Evolutionary conservation across 2,888 invertebrate species (phyloP), one percentile per base, ranked within the genome.

Genomic region (Drosophila limbata): DNA sequence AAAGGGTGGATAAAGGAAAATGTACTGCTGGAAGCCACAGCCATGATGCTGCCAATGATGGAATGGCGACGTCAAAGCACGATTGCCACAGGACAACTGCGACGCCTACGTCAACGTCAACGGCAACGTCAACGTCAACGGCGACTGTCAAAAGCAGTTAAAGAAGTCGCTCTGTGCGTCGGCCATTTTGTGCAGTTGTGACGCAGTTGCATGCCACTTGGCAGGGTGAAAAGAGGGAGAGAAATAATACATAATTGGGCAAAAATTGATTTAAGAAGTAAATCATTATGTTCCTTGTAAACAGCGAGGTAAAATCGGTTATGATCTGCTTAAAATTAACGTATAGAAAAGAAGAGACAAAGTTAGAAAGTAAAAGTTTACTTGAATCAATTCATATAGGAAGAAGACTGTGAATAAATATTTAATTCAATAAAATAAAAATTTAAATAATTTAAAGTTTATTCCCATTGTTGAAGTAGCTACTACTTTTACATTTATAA

Each of bases 131-230:
- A 39, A 40, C 35, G 35, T 37, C 37, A 37, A n/a, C n/a, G 37
- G 40, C 55, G 53, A 48, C 44, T 53, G 67, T 57, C 67, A 76
- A 55, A n/a, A 56, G 52, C 67, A 45, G 63, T 55, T 63, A 53
- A 56, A 42, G 47, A 33, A 37, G 33, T 44, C 51, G 47, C 57
- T 55, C 63, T 45, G 64, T 25, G 17, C 25, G 52, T 44, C n/a
- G 63, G 40, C 51, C 65, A 56, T 57, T 68, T 65, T 51, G 19
- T 62, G 45, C 39, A 48, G 56, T 52, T 35, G 35, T 60, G 47
- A 15, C 65, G 52, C 55, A 52, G 69, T 67, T 73, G 60, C 67
- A 40, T 10, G 48, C 15, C 51, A 21, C 51, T 55, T 63, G 63
- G 71, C 59, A 69, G 74, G 13, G 13, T 13, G 44, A 1, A 15